Conservation (phyloP, 2,888 invertebrate species). For the Oscheius onirici region DNA sequence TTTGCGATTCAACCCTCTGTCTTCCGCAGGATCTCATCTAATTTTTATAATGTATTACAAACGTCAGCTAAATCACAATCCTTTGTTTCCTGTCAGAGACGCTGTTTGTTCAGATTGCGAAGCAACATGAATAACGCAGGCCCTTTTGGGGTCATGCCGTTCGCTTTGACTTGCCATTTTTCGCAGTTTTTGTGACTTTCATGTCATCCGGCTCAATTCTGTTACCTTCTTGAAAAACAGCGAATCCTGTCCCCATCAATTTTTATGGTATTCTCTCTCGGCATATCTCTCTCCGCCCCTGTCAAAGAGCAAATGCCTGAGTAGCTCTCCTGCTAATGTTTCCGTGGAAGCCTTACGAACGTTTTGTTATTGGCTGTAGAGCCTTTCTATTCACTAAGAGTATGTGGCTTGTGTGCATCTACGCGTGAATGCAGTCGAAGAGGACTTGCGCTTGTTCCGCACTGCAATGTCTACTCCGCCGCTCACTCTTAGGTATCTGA, state of each 20-base stretch:
- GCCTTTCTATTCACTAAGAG: slow-evolving; percentile 29
- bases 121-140: slow-evolving; percentile 15
- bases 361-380: slow-evolving; percentile 18
- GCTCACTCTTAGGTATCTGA: background rate
- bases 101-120: slow-evolving; percentile 17
- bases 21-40: no score
- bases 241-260: background rate
- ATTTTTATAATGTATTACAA: no score
- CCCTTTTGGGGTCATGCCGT: background rate
- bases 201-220: background rate
- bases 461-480: slow-evolving; percentile 18
- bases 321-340: background rate
- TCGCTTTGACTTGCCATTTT: background rate
- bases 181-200: no score
- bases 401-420: slow-evolving; percentile 29
- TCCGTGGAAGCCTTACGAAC: slow-evolving; percentile 12
- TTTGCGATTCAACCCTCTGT: no score
- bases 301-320: slow-evolving; percentile 10
- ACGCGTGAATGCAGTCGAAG: slow-evolving; percentile 28
- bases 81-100: background rate
- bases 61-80: background rate
- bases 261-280: background rate
- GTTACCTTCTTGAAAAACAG: background rate
- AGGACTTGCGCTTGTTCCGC: slow-evolving; percentile 23
- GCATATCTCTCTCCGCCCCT: background rate